phyloP scores from a whole-genome alignment of 1,140 invertebrate genomes.

The Drosophila bipectinata region DNA sequence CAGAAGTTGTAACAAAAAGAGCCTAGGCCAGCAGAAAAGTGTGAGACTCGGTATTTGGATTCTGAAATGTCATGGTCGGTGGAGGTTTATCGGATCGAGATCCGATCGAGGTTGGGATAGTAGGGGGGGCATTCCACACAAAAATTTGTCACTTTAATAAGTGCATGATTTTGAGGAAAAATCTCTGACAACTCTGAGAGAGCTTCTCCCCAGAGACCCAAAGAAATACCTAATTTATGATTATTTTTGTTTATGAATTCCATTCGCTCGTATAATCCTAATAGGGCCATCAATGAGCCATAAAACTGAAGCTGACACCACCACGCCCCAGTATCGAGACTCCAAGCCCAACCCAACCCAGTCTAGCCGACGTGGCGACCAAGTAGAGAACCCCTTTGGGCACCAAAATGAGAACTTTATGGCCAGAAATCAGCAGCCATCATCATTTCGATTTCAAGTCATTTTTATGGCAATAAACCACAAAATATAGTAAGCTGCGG shows the following conservation, averaged over 20 bases:
- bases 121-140: conserved; percentile 18
- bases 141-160: conserved; percentile 73
- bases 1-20: conserved; percentile 52
- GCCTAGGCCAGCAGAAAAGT: conserved; percentile 64
- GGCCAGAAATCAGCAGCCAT: conserved; percentile 43
- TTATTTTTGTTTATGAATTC: conserved; percentile 77
- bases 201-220: no score
- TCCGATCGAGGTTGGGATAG: conserved; percentile 4
- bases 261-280: conserved; percentile 73
- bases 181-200: not conserved
- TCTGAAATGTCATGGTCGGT: conserved; percentile 67
- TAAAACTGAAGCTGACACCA: conserved; percentile 52
- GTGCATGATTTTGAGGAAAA: conserved; percentile 64
- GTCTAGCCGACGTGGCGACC: conserved; percentile 69
- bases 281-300: conserved; percentile 75
- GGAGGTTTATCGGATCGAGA: conserved; percentile 15
- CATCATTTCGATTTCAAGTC: conserved; percentile 33
- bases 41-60: conserved; percentile 44
- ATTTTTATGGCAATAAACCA: conserved; percentile 35
- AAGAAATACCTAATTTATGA: conserved; percentile 68
- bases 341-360: conserved; percentile 40
- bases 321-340: conserved; percentile 45
- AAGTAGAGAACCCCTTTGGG: conserved; percentile 21
- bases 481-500: no score
- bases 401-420: conserved; percentile 35